phyloP scores from a whole-genome alignment of 2,113 vertebrate species.

The Psittacula cyanocephala region DNA sequence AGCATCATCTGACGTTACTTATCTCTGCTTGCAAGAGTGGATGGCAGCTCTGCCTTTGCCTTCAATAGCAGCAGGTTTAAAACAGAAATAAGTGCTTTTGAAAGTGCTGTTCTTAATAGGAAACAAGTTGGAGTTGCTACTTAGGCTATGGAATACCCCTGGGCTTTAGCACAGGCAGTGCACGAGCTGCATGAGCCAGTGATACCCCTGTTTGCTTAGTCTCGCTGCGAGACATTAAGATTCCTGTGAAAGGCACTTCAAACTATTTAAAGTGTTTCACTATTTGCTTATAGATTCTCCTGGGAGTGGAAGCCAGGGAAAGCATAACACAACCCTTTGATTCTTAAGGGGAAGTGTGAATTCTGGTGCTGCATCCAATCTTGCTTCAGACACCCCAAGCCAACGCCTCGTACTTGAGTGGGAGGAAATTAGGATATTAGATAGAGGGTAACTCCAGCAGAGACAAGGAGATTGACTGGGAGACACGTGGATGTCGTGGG shows the following conservation, averaged over 20 bases:
- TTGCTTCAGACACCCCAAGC: not conserved
- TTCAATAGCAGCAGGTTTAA: not conserved
- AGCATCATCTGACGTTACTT: not conserved
- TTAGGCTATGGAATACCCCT: not conserved
- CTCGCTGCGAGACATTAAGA: not conserved
- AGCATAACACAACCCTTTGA: not conserved
- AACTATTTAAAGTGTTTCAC: not conserved
- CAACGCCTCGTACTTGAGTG: not conserved
- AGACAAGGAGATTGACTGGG: not conserved
- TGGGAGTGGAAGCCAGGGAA: not conserved
- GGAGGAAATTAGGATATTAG: not conserved
- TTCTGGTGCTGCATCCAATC: not conserved
- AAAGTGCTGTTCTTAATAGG: not conserved
- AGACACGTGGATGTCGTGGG: fast-evolving
- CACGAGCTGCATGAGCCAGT: not conserved
- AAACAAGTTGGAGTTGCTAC: not conserved
- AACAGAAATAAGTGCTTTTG: not conserved
- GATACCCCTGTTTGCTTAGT: not conserved
- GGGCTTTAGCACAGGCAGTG: not conserved
- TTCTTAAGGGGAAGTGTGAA: not conserved
- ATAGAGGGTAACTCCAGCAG: not conserved
- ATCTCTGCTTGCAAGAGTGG: not conserved
- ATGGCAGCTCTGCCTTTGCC: not conserved
- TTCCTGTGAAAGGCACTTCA: not conserved
- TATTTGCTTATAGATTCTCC: not conserved